phyloP scores from a whole-genome alignment of 1,140 invertebrate genomes.

The Carposina sasakii region DNA sequence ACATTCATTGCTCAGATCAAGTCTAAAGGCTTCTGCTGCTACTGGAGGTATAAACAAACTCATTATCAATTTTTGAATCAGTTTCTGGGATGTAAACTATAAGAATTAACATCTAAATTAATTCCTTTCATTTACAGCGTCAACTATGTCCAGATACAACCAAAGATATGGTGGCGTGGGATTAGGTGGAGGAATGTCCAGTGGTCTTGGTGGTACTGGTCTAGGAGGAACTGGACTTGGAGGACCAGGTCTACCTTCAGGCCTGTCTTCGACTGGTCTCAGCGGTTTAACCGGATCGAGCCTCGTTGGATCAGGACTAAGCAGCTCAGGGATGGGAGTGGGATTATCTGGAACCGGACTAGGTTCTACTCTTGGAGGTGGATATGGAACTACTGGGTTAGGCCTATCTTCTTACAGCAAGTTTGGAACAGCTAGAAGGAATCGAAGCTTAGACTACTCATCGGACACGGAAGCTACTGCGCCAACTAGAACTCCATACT shows the following conservation, averaged over 20 bases:
- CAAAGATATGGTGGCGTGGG: slow-evolving; percentile 57
- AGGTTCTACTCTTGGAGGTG: slow-evolving; percentile 52
- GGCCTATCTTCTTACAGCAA: slow-evolving; percentile 59
- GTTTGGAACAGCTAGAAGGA: slow-evolving; percentile 75
- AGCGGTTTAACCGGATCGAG: slow-evolving; percentile 59
- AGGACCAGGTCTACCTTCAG: slow-evolving; percentile 47
- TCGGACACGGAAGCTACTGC: slow-evolving; percentile 95
- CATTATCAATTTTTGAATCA: background rate
- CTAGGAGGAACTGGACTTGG: slow-evolving; percentile 40
- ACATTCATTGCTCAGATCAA: slow-evolving; percentile 83
- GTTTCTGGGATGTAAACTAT: background rate
- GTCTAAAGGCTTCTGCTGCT: slow-evolving; percentile 77
- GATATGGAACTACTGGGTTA: slow-evolving; percentile 73
- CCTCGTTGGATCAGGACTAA: slow-evolving; percentile 53
- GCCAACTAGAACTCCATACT: slow-evolving; percentile 83
- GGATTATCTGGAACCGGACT: slow-evolving; percentile 50
- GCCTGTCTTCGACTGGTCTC: slow-evolving; percentile 51
- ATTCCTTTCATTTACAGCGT: slow-evolving; percentile 36
- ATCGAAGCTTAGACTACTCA: slow-evolving; percentile 88
- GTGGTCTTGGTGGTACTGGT: slow-evolving; percentile 43
- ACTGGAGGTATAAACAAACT: slow-evolving; percentile 35
- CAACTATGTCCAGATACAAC: slow-evolving; percentile 57
- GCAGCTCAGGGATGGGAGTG: slow-evolving; percentile 48
- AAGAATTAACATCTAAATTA: background rate
- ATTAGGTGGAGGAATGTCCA: slow-evolving; percentile 41